Evolutionary conservation across 1,140 invertebrate species (phyloP), one percentile per base, ranked within the genome.

Genomic region (Drosophila orena): DNA sequence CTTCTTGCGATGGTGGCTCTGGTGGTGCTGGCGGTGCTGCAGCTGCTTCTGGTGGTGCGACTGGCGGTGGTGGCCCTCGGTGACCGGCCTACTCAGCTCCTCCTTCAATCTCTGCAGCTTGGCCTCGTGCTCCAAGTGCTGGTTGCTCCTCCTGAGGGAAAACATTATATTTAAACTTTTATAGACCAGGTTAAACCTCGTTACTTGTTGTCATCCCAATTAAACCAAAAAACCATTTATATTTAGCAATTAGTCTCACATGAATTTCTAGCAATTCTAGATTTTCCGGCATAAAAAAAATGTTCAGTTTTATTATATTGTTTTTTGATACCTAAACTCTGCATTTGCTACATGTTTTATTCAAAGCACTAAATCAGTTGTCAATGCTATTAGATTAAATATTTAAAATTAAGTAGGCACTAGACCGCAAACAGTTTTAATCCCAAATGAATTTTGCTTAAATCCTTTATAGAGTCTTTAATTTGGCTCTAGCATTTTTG

Each of bases 41-140:
- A 54, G 49, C 14, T 73, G 62, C 47, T 49, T 24, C 17, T 54
- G 61, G 14, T 68, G 70, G 24, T 68, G 75, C 11, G 70, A 53
- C 30, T 76, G 30, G 37, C 14, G 27, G 3, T 69, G 71, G n/a
- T 80, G 71, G 4, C 38, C 42, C 54, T 77, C 55, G 24, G 64
- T 56, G 15, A 88, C 55, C 2, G 91, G 88, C 14, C 70, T 69
- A 72, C 77, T 91, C 1, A 92, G 74, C 37, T 92, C 91, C 7
- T 91, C 85, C n/a, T 75, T 74, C 42, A 92, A 56, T 6, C 73
- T 79, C 40, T 92, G 54, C 44, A 92, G 30, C 65, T 86, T 89
- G 15, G 52, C 54, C 12, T 62, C 76, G 42, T 92, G 84, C 10
- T 92, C 91, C 2, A 55, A 24, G 15, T 69, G 43, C 30, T 61